Percentiles rank a stretch among this genome's conserved stretches.
Evolutionary conservation across 1,140 invertebrate genomes (phyloP).

Genomic region (Brachionus manjavacas): DNA sequence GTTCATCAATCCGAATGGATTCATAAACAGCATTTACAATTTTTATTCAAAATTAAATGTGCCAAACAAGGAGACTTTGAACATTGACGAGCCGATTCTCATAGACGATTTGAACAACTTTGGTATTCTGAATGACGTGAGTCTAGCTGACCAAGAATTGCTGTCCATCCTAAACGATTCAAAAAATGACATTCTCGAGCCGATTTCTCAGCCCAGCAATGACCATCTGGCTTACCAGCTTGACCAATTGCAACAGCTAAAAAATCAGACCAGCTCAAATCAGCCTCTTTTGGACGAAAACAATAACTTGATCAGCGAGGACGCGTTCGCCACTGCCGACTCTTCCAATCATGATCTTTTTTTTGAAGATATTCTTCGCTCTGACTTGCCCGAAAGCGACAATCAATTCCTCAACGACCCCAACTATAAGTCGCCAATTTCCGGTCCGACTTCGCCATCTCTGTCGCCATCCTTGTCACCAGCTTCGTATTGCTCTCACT

Average conservation of each 20-base stretch:
- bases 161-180: not conserved
- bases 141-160: not conserved
- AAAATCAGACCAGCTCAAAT: not conserved
- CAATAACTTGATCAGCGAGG: not conserved
- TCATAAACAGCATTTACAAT: slow-evolving; percentile 10
- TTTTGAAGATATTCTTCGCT: not conserved
- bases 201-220: not conserved
- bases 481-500: not conserved
- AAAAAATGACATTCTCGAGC: not conserved
- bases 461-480: slow-evolving; percentile 30
- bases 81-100: not conserved
- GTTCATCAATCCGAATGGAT: not conserved
- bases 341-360: slow-evolving; percentile 10
- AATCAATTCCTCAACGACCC: not conserved
- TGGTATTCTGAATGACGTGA: not conserved
- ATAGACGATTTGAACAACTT: not conserved
- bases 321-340: not conserved
- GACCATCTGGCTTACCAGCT: slow-evolving; percentile 4
- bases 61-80: not conserved
- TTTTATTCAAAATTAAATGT: slow-evolving; percentile 1
- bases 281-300: not conserved
- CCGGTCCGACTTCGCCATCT: not conserved
- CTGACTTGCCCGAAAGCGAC: not conserved
- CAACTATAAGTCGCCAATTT: not conserved
- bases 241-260: slow-evolving; percentile 7